Evolutionary conservation across 2,113 vertebrate species (phyloP).

Genomic region (Xiphophorus maculatus): DNA sequence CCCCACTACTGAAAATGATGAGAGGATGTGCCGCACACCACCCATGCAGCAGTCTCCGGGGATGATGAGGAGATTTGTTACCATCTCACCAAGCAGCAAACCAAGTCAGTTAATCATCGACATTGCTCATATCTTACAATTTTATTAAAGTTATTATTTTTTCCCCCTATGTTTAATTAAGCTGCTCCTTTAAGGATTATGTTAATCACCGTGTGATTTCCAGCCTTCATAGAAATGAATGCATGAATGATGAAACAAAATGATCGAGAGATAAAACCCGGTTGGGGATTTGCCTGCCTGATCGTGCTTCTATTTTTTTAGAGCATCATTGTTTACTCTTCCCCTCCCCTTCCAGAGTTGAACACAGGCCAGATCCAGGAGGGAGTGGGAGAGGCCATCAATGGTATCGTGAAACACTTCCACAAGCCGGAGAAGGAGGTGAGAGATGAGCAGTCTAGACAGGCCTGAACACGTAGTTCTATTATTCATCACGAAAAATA

Average conservation of each 20-base stretch:
- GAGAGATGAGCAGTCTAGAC: slow-evolving; percentile 70
- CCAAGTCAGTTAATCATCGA: slow-evolving; percentile 85
- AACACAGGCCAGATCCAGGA: slow-evolving; percentile 99
- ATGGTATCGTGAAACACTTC: slow-evolving; percentile 98
- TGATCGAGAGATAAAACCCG: slow-evolving; percentile 5
- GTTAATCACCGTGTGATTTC: background rate
- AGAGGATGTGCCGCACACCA: slow-evolving; percentile 92
- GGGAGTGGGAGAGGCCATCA: slow-evolving; percentile 97
- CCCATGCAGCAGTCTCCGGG: slow-evolving; percentile 97
- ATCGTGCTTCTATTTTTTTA: background rate
- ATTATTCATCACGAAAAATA: slow-evolving; percentile 73
- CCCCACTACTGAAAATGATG: slow-evolving; percentile 87
- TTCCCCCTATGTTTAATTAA: background rate
- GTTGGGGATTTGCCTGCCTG: background rate
- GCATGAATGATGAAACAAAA: slow-evolving; percentile 8
- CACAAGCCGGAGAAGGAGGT: slow-evolving; percentile 99
- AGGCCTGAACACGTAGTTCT: slow-evolving; percentile 54
- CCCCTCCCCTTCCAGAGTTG: slow-evolving; percentile 81
- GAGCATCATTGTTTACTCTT: slow-evolving; percentile 26
- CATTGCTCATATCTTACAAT: background rate
- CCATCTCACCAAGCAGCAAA: slow-evolving; percentile 96
- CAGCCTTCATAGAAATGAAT: background rate
- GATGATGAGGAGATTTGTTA: slow-evolving; percentile 96
- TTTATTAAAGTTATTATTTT: background rate
- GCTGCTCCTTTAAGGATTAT: background rate